Percentiles rank a stretch among this genome's conserved stretches.
Evolutionary conservation across 2,888 invertebrate species (phyloP).

Genomic region (Morpho helenor): DNA sequence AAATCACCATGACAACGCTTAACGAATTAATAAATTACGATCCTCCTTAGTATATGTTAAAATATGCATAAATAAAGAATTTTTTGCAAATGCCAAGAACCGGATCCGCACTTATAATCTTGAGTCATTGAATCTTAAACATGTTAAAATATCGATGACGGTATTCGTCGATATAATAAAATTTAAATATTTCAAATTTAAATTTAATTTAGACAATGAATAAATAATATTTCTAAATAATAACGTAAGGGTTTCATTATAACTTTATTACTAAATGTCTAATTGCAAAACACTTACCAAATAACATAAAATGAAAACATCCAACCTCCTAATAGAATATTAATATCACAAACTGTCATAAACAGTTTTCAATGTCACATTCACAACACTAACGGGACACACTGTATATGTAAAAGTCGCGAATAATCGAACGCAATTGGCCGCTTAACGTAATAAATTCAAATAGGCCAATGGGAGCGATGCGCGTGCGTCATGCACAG

Average conservation of each 20-base stretch:
- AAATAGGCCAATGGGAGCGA: constrained; percentile 52
- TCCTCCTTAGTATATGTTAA: constrained; percentile 10
- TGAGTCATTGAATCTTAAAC: constrained; percentile 11
- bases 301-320: constrained; percentile 51
- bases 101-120: constrained; percentile 11
- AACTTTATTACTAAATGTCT: not conserved
- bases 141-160: constrained; percentile 10
- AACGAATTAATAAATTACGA: constrained; percentile 9
- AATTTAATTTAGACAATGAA: too few species aligned
- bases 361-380: constrained; percentile 33
- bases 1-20: constrained; percentile 1
- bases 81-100: constrained; percentile 19
- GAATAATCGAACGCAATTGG: constrained; percentile 67
- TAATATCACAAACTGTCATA: constrained; percentile 26
- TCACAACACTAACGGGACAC: constrained; percentile 65
- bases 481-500: constrained; percentile 55
- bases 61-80: constrained; percentile 11
- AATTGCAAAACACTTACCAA: constrained; percentile 24
- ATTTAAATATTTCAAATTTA: too few species aligned
- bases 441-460: constrained; percentile 53
- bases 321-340: constrained; percentile 46
- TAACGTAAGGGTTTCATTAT: not conserved
- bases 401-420: constrained; percentile 56
- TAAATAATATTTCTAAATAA: too few species aligned
- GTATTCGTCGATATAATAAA: constrained; percentile 1